Percentiles rank a stretch among this genome's conserved stretches.
Conservation (phyloP, 2,113 vertebrate genomes). For the Strix aluco region DNA sequence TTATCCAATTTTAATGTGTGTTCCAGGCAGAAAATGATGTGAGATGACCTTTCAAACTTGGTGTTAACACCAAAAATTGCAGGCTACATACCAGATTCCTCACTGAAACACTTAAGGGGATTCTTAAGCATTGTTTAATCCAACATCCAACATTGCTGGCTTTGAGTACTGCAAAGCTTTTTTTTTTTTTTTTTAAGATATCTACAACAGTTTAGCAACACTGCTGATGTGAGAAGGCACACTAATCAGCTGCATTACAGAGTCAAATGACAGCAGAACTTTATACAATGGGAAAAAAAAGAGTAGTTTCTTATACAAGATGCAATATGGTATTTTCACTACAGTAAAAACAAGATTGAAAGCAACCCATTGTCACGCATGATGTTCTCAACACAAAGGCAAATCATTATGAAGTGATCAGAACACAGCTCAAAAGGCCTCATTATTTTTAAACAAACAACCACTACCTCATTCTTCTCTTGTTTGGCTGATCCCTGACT, state of each 20-base stretch:
- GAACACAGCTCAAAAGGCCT: background rate
- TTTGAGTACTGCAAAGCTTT: background rate
- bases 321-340: background rate
- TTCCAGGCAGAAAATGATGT: background rate
- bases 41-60: background rate
- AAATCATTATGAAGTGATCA: conserved; percentile 3
- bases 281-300: background rate
- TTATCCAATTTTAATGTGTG: background rate
- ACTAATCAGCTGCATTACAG: background rate
- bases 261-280: background rate
- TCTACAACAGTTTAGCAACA: background rate
- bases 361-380: background rate
- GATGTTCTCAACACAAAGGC: conserved; percentile 4
- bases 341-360: background rate
- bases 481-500: conserved; percentile 71
- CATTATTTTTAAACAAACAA: conserved; percentile 35
- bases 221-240: background rate
- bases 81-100: background rate
- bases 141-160: background rate
- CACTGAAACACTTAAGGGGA: background rate
- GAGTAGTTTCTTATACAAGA: background rate
- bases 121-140: background rate
- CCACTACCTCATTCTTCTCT: conserved; percentile 89
- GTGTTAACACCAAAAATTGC: background rate
- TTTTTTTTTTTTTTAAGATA: background rate